Evolutionary conservation across 2,888 invertebrate species (phyloP).

Genomic region (Monochamus alternatus): DNA sequence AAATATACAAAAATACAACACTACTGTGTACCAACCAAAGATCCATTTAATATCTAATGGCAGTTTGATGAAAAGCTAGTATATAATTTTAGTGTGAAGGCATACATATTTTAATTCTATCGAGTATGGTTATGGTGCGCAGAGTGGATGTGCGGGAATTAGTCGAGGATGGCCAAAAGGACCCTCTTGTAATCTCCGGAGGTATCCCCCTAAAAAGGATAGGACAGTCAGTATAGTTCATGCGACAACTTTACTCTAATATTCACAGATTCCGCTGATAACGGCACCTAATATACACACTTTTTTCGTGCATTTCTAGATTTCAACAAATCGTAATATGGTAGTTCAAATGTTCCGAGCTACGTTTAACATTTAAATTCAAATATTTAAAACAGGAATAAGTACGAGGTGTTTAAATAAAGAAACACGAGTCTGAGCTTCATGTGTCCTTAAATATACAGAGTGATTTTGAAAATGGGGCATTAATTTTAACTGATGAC

Average conservation of each 20-base stretch:
- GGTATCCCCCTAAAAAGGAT: conserved; percentile 87
- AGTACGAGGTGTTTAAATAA: no score
- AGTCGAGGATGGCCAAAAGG: conserved; percentile 86
- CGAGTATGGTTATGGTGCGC: conserved; percentile 57
- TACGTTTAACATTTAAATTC: no score
- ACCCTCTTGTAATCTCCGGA: conserved; percentile 95
- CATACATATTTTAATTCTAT: conserved; percentile 49
- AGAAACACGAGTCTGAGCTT: no score
- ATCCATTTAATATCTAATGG: conserved; percentile 53
- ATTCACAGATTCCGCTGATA: not conserved
- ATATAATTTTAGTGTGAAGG: conserved; percentile 51
- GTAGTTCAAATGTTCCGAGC: no score
- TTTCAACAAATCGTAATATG: no score
- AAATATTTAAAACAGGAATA: no score
- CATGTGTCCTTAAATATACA: no score
- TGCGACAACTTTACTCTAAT: conserved; percentile 36
- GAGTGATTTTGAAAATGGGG: no score
- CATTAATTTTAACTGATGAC: no score
- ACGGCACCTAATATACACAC: no score
- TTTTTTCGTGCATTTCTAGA: no score
- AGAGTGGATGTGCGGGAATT: conserved; percentile 54
- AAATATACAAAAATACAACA: conserved; percentile 68
- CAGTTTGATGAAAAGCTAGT: conserved; percentile 65
- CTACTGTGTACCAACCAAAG: conserved; percentile 23
- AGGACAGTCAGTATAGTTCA: conserved; percentile 58